phyloP scores from a whole-genome alignment of 2,113 vertebrate species.

The Laticauda laticaudata region DNA sequence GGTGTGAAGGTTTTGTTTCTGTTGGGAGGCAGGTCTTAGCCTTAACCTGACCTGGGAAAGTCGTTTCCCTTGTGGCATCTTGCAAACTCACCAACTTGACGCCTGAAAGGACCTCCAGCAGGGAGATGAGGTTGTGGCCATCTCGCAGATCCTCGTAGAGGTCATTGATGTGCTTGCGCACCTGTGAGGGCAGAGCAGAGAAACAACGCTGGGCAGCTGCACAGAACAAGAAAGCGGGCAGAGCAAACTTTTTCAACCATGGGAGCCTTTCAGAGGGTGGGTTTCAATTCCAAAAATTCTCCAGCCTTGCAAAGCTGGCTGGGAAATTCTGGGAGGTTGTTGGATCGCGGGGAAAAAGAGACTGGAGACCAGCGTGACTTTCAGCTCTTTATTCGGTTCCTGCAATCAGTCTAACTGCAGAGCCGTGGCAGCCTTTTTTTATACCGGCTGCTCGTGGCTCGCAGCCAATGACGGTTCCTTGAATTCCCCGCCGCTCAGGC shows the following conservation, averaged over 20 bases:
- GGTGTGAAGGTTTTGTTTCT: neutral
- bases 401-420: too few relatives aligned
- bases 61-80: neutral
- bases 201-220: neutral
- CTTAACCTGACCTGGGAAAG: neutral
- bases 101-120: conserved; percentile 94
- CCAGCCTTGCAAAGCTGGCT: neutral
- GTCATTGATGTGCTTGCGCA: conserved; percentile 94
- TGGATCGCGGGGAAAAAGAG: too few relatives aligned
- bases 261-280: neutral
- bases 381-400: too few relatives aligned
- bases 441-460: too few relatives aligned
- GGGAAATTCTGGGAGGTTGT: neutral
- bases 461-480: too few relatives aligned
- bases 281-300: neutral
- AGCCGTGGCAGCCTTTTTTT: too few relatives aligned
- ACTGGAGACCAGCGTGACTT: too few relatives aligned
- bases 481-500: too few relatives aligned
- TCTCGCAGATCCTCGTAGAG: conserved; percentile 93
- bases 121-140: conserved; percentile 94
- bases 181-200: conserved; percentile 64
- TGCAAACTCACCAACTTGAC: conserved; percentile 85
- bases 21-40: neutral
- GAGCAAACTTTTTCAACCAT: neutral
- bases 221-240: neutral